Evolutionary conservation across 2,888 invertebrate genomes (phyloP).

Genomic region (Serripes groenlandicus): DNA sequence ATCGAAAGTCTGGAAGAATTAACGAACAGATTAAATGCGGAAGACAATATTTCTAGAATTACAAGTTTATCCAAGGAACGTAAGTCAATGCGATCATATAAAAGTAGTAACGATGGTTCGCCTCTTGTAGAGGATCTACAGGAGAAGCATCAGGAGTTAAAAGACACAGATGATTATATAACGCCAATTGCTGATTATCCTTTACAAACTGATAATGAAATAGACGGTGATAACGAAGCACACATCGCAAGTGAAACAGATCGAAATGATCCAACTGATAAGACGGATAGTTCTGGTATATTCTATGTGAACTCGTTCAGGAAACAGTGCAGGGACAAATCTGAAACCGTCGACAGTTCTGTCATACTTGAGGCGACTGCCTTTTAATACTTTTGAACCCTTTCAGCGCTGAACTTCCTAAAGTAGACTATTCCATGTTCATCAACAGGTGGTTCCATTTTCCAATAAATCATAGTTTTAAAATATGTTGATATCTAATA

Average conservation of each 20-base stretch:
- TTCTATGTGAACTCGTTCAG: slow-evolving; percentile 12
- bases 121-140: slow-evolving; percentile 1
- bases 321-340: background rate
- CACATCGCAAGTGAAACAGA: background rate
- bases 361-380: slow-evolving; percentile 26
- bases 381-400: background rate
- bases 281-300: background rate
- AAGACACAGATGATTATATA: slow-evolving; percentile 5
- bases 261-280: background rate
- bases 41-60: slow-evolving; percentile 62
- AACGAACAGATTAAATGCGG: slow-evolving; percentile 51
- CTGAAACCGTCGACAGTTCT: background rate
- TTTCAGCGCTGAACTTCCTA: background rate
- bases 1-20: slow-evolving; percentile 59
- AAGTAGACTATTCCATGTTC: background rate
- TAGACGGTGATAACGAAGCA: background rate
- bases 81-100: slow-evolving; percentile 44
- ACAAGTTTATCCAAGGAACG: slow-evolving; percentile 46
- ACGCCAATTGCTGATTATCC: slow-evolving; percentile 31
- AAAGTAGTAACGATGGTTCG: slow-evolving; percentile 30
- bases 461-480: too few relatives aligned
- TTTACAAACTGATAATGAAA: background rate
- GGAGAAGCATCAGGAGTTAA: background rate
- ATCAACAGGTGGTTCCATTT: too few relatives aligned
- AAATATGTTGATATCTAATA: too few relatives aligned